Conservation (phyloP, 2,113 vertebrate genomes). For the Athene noctua region DNA sequence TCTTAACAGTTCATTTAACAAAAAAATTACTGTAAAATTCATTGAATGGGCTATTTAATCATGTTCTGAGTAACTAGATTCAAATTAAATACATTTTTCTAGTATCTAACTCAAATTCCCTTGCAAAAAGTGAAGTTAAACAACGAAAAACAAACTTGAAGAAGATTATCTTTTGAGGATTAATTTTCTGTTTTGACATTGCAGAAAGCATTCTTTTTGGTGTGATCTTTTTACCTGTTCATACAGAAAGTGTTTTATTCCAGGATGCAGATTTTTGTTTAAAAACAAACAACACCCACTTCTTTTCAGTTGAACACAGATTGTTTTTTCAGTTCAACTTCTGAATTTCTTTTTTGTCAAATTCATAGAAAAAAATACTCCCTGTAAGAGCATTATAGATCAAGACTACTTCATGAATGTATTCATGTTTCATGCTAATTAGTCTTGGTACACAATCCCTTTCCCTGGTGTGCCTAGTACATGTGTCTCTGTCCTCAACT, state of each 20-base stretch:
- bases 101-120: neutral
- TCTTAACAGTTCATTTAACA: neutral
- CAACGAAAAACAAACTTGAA: neutral
- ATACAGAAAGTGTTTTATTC: neutral
- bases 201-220: neutral
- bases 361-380: constrained; percentile 61
- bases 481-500: constrained; percentile 78
- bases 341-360: constrained; percentile 63
- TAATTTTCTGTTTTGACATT: neutral
- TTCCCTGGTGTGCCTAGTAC: constrained; percentile 71
- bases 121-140: neutral
- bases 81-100: neutral
- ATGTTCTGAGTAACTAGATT: neutral
- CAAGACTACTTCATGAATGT: constrained; percentile 70
- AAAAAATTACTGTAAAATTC: neutral
- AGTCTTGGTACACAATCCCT: constrained; percentile 66
- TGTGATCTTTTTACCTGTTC: neutral
- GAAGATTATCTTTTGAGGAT: neutral
- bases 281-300: constrained; percentile 3
- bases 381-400: constrained; percentile 71
- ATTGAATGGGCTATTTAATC: neutral
- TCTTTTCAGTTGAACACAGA: constrained; percentile 26
- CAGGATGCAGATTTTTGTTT: neutral
- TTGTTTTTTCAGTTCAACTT: constrained; percentile 43
- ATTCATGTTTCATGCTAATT: constrained; percentile 82